Evolutionary conservation across 2,113 vertebrate species (phyloP).

Genomic region (Pardalotus punctatus): DNA sequence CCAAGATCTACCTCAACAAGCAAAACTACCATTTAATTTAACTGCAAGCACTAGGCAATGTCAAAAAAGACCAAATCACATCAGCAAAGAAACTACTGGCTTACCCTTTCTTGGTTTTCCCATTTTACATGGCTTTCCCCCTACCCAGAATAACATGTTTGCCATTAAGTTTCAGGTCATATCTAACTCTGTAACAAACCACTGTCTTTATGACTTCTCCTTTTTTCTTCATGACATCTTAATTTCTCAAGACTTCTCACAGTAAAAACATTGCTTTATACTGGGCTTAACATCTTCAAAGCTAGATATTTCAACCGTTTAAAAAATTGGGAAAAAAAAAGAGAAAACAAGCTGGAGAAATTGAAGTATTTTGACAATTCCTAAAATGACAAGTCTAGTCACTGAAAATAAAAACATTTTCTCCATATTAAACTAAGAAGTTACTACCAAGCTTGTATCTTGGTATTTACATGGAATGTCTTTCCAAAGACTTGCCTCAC

Average conservation of each 20-base stretch:
- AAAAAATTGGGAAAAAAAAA: background rate
- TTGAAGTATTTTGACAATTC: background rate
- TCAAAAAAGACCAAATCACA: rapidly evolving
- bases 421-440: background rate
- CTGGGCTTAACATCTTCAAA: background rate
- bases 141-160: background rate
- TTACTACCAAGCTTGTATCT: rapidly evolving
- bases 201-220: background rate
- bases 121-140: background rate
- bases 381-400: background rate
- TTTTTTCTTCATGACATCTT: background rate
- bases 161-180: background rate
- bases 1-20: background rate
- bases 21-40: background rate
- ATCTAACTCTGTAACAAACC: background rate
- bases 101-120: background rate
- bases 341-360: background rate
- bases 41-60: background rate
- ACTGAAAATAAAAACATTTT: background rate
- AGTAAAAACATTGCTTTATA: background rate
- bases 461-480: background rate
- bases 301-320: background rate
- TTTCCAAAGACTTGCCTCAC: background rate
- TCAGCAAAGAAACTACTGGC: background rate
- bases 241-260: background rate